These are phyloP conservation scores for Sylvicapra grimmia DNA, from an alignment of 2,113 vertebrate species.

Conservation along the genomic window DNA sequence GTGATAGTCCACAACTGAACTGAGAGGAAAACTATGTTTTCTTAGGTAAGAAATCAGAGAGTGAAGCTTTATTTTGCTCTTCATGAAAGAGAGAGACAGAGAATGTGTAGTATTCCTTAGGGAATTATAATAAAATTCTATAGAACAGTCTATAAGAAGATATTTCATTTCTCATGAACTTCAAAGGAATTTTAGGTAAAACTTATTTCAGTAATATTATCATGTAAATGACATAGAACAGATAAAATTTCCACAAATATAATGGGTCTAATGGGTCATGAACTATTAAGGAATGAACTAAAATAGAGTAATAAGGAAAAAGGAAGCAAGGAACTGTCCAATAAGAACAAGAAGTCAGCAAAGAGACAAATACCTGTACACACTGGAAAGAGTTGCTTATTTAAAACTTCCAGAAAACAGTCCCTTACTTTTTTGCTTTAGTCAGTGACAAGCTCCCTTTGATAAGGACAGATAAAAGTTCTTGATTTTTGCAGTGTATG, in stretches of 20 bases:
- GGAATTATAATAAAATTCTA: not conserved
- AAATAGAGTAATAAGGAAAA: not conserved
- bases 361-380: not conserved
- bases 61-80: not conserved
- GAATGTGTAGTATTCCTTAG: not conserved
- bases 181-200: conserved; percentile 13
- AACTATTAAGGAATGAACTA: not conserved
- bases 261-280: not conserved
- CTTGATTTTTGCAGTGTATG: not conserved
- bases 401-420: not conserved
- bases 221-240: not conserved
- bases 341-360: not conserved
- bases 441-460: not conserved
- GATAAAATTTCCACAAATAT: not conserved
- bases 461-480: not conserved
- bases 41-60: not conserved
- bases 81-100: not conserved
- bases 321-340: not conserved
- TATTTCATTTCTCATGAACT: not conserved
- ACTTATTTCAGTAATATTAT: not conserved
- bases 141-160: not conserved
- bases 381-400: not conserved
- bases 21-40: not conserved
- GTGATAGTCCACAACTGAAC: not conserved
- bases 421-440: not conserved